Percentiles rank a stretch among this genome's conserved stretches.
These are phyloP conservation scores for Bombylius major DNA, from an alignment of 2,888 invertebrate genomes.

Conservation along the genomic window DNA sequence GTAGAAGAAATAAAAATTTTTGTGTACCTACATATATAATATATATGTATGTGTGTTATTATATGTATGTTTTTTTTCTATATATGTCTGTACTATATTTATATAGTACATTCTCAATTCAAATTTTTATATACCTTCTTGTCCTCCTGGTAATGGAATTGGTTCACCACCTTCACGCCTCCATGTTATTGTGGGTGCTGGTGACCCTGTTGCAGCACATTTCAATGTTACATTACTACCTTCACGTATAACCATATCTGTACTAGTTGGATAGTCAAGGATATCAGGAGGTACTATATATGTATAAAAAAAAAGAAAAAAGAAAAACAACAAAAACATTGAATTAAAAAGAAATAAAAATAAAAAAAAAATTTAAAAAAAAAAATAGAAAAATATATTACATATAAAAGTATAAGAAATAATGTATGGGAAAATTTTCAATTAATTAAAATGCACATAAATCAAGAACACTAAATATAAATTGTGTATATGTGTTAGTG, in stretches of 20 bases:
- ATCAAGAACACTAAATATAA: too few species aligned
- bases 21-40: too few species aligned
- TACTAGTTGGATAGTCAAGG: conserved; percentile 68
- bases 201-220: conserved; percentile 82
- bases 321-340: too few species aligned
- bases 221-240: conserved; percentile 73
- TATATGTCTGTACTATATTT: too few species aligned
- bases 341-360: too few species aligned
- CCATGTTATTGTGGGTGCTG: conserved; percentile 79
- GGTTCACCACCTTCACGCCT: conserved; percentile 66
- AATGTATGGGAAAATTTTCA: too few species aligned
- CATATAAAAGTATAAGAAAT: not conserved
- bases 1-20: too few species aligned
- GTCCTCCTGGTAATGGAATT: conserved; percentile 54
- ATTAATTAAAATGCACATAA: too few species aligned
- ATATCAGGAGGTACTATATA: conserved; percentile 70
- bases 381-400: not conserved
- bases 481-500: too few species aligned
- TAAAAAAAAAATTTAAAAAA: not conserved
- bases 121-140: conserved; percentile 43
- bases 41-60: too few species aligned
- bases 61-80: too few species aligned
- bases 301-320: not conserved
- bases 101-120: too few species aligned
- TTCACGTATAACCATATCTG: conserved; percentile 76